These are phyloP conservation scores for Eilema griseolum DNA, from an alignment of 2,888 invertebrate genomes.

Conservation along the genomic window DNA sequence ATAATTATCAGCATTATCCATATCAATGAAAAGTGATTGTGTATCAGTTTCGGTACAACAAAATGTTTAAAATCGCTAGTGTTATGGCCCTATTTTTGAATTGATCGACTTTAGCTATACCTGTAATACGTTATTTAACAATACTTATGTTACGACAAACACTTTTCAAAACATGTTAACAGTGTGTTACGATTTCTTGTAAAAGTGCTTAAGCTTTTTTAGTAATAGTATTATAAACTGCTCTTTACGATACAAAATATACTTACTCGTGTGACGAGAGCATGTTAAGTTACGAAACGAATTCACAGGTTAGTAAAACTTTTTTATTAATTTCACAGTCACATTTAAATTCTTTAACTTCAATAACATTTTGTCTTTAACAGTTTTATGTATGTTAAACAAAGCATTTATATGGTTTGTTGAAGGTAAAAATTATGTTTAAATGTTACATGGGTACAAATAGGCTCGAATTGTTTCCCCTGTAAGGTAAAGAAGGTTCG, in stretches of 20 bases:
- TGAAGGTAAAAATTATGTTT: neutral
- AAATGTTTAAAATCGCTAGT: slow-evolving; percentile 16
- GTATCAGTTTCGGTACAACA: neutral
- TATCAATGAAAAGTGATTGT: neutral
- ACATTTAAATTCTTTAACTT: slow-evolving; percentile 13
- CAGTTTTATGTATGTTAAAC: slow-evolving; percentile 10
- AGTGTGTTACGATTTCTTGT: slow-evolving; percentile 17
- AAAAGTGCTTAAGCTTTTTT: slow-evolving; percentile 16
- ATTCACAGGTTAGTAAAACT: slow-evolving; percentile 10
- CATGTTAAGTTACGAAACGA: slow-evolving; percentile 13
- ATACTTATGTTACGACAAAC: slow-evolving; percentile 20
- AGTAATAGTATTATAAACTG: slow-evolving; percentile 2
- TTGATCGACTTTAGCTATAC: slow-evolving; percentile 47
- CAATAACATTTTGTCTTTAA: slow-evolving; percentile 6
- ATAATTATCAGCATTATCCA: neutral
- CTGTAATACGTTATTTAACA: slow-evolving; percentile 47
- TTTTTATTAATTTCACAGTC: slow-evolving; percentile 16
- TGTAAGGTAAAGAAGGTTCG: too few relatives aligned
- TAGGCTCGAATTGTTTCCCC: too few relatives aligned
- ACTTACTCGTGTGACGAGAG: slow-evolving; percentile 2
- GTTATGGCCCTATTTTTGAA: slow-evolving; percentile 40
- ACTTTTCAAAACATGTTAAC: slow-evolving; percentile 5
- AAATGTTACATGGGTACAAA: neutral
- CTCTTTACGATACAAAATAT: slow-evolving; percentile 4
- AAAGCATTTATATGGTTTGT: neutral